Conservation (phyloP, 2,888 invertebrate genomes). For the Psococerastis gibbosa region DNA sequence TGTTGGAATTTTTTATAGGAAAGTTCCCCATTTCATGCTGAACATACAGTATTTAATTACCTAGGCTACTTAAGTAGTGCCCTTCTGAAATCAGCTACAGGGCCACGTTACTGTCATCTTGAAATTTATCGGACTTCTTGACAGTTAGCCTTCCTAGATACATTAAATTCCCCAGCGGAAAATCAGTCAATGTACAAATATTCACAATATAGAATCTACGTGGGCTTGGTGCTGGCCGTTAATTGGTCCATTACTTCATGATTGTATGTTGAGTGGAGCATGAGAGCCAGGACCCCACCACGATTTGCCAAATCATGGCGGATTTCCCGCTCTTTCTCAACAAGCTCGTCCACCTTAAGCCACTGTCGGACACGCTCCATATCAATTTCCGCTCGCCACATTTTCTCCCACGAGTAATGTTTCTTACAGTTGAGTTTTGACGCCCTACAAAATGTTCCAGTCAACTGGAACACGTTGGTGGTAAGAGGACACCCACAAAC, state of each 20-base stretch:
- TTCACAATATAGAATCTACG: no score
- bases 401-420: slow-evolving; percentile 92
- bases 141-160: no score
- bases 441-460: slow-evolving; percentile 70
- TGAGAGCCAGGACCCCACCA: slow-evolving; percentile 79
- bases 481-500: slow-evolving; percentile 90
- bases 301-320: slow-evolving; percentile 50
- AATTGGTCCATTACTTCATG: slow-evolving; percentile 72
- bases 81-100: no score
- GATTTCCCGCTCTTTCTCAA: slow-evolving; percentile 83
- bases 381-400: slow-evolving; percentile 84
- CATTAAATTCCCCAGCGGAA: no score
- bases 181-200: no score
- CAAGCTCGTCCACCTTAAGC: slow-evolving; percentile 81
- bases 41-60: no score
- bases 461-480: slow-evolving; percentile 60
- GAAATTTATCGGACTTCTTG: no score
- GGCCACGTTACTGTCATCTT: no score
- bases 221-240: no score
- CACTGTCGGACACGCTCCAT: slow-evolving; percentile 71
- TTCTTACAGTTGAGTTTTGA: slow-evolving; percentile 79
- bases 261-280: slow-evolving; percentile 94
- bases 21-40: no score
- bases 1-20: no score
- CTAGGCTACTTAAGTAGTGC: no score